These are phyloP conservation scores for Zaprionus lachaisei DNA, from an alignment of 1,140 invertebrate genomes.

Conservation along the genomic window DNA sequence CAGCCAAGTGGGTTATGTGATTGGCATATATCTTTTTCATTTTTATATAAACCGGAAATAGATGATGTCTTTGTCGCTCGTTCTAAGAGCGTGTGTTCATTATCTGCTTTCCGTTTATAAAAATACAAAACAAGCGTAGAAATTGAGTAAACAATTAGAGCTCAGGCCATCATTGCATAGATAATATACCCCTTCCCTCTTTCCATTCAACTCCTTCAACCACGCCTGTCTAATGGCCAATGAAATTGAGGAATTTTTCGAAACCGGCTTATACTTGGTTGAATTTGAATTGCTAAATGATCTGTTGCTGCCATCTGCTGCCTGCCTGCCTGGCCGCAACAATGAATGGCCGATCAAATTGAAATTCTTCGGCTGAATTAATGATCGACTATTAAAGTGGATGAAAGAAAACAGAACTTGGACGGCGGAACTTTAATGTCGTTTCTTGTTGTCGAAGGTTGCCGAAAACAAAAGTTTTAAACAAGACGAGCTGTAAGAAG, in stretches of 20 bases:
- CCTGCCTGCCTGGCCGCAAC: conserved; percentile 14
- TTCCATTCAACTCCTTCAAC: background rate
- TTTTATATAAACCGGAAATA: conserved; percentile 52
- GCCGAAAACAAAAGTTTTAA: conserved; percentile 56
- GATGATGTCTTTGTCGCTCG: conserved; percentile 33
- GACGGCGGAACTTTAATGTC: conserved; percentile 27
- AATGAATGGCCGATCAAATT: conserved; percentile 67
- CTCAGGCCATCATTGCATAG: conserved; percentile 11
- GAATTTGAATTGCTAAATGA: conserved; percentile 79
- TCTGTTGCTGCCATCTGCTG: conserved; percentile 14
- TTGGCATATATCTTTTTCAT: conserved; percentile 17
- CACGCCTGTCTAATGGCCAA: conserved; percentile 13
- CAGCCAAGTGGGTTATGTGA: conserved; percentile 39
- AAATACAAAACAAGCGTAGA: conserved; percentile 49
- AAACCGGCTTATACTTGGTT: conserved; percentile 60
- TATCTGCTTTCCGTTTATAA: conserved; percentile 45
- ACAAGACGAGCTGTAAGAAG: conserved; percentile 19
- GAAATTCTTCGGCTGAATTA: conserved; percentile 66
- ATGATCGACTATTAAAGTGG: conserved; percentile 62
- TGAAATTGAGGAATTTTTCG: conserved; percentile 44
- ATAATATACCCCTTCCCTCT: conserved; percentile 6
- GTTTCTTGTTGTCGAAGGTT: conserved; percentile 44
- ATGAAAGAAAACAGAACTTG: conserved; percentile 51
- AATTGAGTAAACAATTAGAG: conserved; percentile 53
- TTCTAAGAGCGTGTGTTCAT: conserved; percentile 47